Conservation (phyloP, 2,113 vertebrate species). For the Sander lucioperca region DNA sequence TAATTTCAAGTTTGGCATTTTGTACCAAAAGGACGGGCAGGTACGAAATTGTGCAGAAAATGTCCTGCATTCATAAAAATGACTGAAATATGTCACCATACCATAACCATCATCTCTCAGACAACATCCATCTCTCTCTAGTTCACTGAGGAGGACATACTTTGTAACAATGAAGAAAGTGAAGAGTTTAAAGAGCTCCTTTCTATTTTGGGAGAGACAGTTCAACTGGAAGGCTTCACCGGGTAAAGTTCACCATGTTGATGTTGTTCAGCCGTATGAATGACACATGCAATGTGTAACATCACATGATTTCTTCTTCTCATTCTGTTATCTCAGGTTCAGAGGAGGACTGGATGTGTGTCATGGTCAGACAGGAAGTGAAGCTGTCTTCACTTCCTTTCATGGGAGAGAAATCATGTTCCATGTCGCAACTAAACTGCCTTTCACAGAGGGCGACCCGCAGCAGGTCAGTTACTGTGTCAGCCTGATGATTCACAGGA, state of each 20-base stretch:
- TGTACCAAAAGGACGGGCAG: constrained; percentile 85
- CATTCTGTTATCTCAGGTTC: constrained; percentile 81
- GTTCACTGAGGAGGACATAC: constrained; percentile 91
- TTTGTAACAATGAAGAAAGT: constrained; percentile 91
- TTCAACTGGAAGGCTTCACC: constrained; percentile 89
- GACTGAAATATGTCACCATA: neutral
- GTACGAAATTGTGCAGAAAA: constrained; percentile 48
- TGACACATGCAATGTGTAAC: neutral
- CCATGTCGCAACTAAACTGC: constrained; percentile 92
- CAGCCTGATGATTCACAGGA: neutral
- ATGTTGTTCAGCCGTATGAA: neutral
- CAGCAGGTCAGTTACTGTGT: constrained; percentile 86
- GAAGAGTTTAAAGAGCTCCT: constrained; percentile 90
- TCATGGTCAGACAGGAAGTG: constrained; percentile 91
- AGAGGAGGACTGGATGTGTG: constrained; percentile 92
- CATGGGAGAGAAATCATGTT: constrained; percentile 93
- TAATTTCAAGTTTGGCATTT: constrained; percentile 87
- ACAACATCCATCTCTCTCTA: constrained; percentile 64
- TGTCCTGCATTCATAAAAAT: neutral
- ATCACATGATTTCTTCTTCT: constrained; percentile 6
- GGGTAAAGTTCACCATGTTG: constrained; percentile 77
- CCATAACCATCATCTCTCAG: constrained; percentile 20
- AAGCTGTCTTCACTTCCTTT: constrained; percentile 91
- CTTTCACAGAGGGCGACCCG: constrained; percentile 91
- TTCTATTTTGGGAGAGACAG: constrained; percentile 88